These are phyloP conservation scores for Anthopleura sola DNA, from an alignment of 64 coral and sea anemone genomes.

Conservation along the genomic window DNA sequence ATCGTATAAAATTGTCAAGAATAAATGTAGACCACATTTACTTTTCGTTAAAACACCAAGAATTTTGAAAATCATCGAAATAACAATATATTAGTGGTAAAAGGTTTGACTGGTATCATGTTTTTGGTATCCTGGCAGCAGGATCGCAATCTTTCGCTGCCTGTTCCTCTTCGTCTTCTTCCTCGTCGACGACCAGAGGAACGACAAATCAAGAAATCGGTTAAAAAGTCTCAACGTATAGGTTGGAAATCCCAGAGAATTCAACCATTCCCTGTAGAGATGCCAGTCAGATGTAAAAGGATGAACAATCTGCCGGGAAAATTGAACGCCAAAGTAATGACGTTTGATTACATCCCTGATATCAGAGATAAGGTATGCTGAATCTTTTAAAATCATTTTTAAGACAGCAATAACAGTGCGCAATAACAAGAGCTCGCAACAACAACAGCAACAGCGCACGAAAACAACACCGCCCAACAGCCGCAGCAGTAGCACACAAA, in stretches of 20 bases:
- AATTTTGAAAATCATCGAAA: no score
- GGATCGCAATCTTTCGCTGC: not conserved
- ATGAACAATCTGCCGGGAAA: constrained; percentile 28
- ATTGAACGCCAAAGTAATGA: constrained; percentile 36
- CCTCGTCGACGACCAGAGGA: not conserved
- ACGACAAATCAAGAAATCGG: not conserved
- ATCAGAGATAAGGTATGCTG: constrained; percentile 76
- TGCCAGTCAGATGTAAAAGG: constrained; percentile 37
- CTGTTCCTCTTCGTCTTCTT: not conserved
- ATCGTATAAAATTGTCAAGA: no score
- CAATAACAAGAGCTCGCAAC: no score
- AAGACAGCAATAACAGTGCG: not conserved
- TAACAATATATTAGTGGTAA: no score
- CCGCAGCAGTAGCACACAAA: no score
- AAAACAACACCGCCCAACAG: no score
- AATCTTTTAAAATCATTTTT: not conserved
- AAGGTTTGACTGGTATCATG: not conserved
- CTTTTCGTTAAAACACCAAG: no score
- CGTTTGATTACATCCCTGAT: constrained; percentile 73
- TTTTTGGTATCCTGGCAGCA: not conserved
- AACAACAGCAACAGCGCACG: no score
- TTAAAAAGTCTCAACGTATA: not conserved
- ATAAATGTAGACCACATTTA: no score
- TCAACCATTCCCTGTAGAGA: constrained; percentile 58
- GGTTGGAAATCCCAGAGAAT: constrained; percentile 81